Evolutionary conservation across 2,797 vertebrate species (phyloP).

Genomic region (Pseudochaenichthys georgianus): DNA sequence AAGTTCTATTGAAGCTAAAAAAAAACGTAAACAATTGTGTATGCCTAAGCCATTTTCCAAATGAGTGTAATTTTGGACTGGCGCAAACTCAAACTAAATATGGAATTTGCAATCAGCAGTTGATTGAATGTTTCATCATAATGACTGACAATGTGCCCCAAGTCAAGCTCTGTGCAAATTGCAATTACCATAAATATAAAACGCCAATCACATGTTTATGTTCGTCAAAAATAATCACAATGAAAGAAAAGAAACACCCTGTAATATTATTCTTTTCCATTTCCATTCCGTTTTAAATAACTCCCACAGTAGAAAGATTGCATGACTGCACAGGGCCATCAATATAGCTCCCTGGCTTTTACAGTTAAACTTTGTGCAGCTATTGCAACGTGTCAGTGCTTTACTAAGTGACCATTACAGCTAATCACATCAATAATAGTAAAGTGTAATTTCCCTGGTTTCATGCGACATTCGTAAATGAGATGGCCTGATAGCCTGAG

Average conservation of each 20-base stretch:
- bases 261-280: constrained; percentile 13
- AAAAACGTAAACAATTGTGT: constrained; percentile 2
- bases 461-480: constrained; percentile 40
- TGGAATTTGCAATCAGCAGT: constrained; percentile 30
- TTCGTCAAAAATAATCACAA: constrained; percentile 7
- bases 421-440: constrained; percentile 61
- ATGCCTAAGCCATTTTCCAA: constrained; percentile 1
- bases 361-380: constrained; percentile 48
- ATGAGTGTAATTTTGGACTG: constrained; percentile 16
- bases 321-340: constrained; percentile 28
- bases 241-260: neutral
- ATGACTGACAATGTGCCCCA: constrained; percentile 21
- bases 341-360: constrained; percentile 48
- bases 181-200: constrained; percentile 41
- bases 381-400: constrained; percentile 55
- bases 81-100: constrained; percentile 6
- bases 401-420: constrained; percentile 72
- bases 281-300: constrained; percentile 18
- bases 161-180: constrained; percentile 32
- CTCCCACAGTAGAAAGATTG: constrained; percentile 1
- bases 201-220: constrained; percentile 11
- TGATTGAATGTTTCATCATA: constrained; percentile 34
- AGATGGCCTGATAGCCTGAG: constrained; percentile 42
- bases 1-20: neutral
- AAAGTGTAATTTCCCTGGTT: constrained; percentile 55